Evolutionary conservation across 2,113 vertebrate species (phyloP).

Genomic region (Ageneiosus marmoratus): DNA sequence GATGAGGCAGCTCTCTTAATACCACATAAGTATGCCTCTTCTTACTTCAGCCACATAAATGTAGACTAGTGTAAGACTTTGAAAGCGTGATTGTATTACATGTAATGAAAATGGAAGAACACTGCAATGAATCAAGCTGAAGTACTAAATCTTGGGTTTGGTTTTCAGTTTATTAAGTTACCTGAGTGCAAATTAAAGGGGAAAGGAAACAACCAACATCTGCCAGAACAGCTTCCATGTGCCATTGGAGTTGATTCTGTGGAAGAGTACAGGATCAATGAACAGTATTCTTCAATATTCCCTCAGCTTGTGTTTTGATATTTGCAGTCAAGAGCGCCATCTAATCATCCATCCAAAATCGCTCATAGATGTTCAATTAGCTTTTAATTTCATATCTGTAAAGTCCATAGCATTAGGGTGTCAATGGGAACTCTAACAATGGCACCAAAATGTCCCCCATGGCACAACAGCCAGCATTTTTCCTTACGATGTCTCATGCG

Average conservation of each 20-base stretch:
- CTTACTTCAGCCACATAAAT: slow-evolving; percentile 13
- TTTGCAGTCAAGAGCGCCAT: not conserved
- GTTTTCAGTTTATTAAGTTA: not conserved
- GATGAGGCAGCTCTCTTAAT: slow-evolving; percentile 30
- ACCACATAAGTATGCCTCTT: slow-evolving; percentile 56
- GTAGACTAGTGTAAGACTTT: slow-evolving; percentile 35
- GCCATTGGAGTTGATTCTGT: not conserved
- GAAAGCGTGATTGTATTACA: slow-evolving; percentile 42
- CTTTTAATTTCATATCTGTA: not conserved
- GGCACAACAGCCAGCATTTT: not conserved
- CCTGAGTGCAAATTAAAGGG: not conserved
- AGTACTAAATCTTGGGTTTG: not conserved
- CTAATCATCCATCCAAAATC: not conserved
- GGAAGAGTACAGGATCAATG: not conserved
- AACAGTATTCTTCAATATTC: no score
- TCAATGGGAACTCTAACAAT: not conserved
- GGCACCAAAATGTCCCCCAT: not conserved
- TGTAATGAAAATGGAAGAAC: slow-evolving; percentile 25
- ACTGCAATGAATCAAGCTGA: not conserved
- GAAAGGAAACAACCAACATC: not conserved
- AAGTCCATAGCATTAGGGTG: not conserved
- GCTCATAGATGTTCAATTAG: not conserved
- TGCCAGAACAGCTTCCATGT: not conserved
- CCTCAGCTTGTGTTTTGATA: not conserved
- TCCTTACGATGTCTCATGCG: not conserved